Evolutionary conservation across 2,113 vertebrate genomes (phyloP).

Genomic region (Myocastor coypus): DNA sequence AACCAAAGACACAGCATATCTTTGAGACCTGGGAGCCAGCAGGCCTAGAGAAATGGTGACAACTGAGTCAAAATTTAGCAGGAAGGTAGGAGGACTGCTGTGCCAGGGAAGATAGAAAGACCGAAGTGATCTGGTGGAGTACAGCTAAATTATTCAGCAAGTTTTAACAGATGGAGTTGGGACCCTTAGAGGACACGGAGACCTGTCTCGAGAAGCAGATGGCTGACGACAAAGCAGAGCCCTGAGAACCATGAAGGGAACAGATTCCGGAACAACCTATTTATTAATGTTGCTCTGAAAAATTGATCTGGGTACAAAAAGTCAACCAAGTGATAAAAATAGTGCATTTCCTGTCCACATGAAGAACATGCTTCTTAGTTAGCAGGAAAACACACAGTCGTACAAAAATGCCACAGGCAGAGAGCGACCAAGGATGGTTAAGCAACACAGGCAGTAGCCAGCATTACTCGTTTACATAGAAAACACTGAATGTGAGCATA

Average conservation of each 20-base stretch:
- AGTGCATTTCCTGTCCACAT: background rate
- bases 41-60: background rate
- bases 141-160: constrained; percentile 32
- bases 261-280: background rate
- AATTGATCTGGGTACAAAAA: background rate
- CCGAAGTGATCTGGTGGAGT: background rate
- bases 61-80: background rate
- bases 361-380: constrained; percentile 6
- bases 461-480: background rate
- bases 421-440: background rate
- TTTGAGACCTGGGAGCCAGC: background rate
- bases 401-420: constrained; percentile 4
- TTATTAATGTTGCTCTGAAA: constrained; percentile 28
- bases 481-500: background rate
- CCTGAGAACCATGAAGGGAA: constrained; percentile 48
- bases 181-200: constrained; percentile 49
- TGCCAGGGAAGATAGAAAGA: background rate
- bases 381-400: background rate
- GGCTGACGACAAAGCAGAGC: constrained; percentile 44
- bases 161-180: constrained; percentile 48
- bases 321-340: background rate
- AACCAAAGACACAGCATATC: background rate
- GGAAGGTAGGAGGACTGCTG: background rate
- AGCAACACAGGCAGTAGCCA: background rate
- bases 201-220: constrained; percentile 49